These are phyloP conservation scores for Apamea monoglypha DNA, from an alignment of 2,888 invertebrate genomes.

Conservation along the genomic window DNA sequence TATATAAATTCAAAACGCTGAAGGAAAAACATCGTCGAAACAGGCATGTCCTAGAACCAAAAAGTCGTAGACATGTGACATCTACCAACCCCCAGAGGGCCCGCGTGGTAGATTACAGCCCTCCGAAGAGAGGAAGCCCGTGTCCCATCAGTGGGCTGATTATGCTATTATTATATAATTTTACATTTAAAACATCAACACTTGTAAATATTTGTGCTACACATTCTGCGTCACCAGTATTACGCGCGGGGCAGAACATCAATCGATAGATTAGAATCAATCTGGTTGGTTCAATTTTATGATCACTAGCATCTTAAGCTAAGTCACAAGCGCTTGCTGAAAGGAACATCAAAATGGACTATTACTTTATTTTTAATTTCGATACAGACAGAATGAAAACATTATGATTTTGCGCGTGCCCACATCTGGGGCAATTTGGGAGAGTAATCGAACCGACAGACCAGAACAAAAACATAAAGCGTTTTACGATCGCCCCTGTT, in stretches of 20 bases:
- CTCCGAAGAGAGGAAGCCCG: too few species aligned
- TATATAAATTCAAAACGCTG: background rate
- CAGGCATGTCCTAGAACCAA: too few species aligned
- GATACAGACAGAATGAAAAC: constrained; percentile 73
- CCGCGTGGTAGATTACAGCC: too few species aligned
- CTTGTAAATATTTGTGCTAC: constrained; percentile 40
- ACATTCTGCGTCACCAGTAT: constrained; percentile 57
- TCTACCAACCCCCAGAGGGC: too few species aligned
- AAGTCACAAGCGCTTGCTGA: constrained; percentile 68
- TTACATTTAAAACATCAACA: constrained; percentile 34
- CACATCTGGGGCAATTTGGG: constrained; percentile 86
- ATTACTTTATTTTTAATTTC: constrained; percentile 75
- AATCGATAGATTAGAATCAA: constrained; percentile 60
- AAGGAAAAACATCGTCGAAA: too few species aligned
- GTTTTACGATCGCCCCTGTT: constrained; percentile 87
- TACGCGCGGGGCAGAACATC: constrained; percentile 42
- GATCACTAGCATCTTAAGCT: constrained; percentile 62
- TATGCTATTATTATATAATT: constrained; percentile 16
- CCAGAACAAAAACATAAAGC: constrained; percentile 89
- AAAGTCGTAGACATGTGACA: too few species aligned
- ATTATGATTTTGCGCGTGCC: constrained; percentile 80
- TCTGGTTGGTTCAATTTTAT: constrained; percentile 64
- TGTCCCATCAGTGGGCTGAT: too few species aligned
- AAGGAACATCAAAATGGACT: constrained; percentile 68
- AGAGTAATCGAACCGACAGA: constrained; percentile 82